Percentiles rank a stretch among this genome's conserved stretches.
Conservation (phyloP, 2,888 invertebrate genomes). For the Heteromurus nitidus region DNA sequence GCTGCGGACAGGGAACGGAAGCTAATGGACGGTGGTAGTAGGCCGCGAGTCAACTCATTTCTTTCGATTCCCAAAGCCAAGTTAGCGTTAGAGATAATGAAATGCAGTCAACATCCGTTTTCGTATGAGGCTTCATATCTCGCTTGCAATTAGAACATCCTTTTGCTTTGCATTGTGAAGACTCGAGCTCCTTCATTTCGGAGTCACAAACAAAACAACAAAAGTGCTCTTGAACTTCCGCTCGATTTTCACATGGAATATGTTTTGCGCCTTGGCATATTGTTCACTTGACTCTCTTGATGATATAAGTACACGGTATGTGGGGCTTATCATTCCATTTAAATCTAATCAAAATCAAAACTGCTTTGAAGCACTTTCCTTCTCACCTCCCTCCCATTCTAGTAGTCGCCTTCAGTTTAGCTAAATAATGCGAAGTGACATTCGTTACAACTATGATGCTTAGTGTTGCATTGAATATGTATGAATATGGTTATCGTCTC, state of each 20-base stretch:
- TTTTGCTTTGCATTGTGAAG: too few species aligned
- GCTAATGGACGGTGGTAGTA: neutral
- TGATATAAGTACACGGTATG: neutral
- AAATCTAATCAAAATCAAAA: neutral
- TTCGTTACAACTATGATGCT: too few species aligned
- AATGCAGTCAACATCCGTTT: neutral
- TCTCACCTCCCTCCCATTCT: neutral
- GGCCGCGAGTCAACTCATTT: too few species aligned
- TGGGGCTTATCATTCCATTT: neutral
- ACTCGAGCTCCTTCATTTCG: too few species aligned
- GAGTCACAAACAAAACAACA: too few species aligned
- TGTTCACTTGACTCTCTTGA: neutral
- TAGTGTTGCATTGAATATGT: too few species aligned
- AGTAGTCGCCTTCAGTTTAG: too few species aligned
- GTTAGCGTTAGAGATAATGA: neutral
- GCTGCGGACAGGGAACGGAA: neutral
- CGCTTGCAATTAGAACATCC: neutral
- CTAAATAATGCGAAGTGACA: too few species aligned
- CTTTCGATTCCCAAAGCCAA: neutral
- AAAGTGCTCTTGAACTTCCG: slow-evolving; percentile 59
- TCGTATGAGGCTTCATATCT: neutral
- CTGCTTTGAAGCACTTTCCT: neutral
- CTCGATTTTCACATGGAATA: slow-evolving; percentile 46
- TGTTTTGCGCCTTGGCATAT: neutral
- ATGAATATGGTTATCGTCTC: too few species aligned